Percentiles rank a stretch among this genome's conserved stretches.
Evolutionary conservation across 2,888 invertebrate species (phyloP).

Genomic region (Drosophila melanosoma): DNA sequence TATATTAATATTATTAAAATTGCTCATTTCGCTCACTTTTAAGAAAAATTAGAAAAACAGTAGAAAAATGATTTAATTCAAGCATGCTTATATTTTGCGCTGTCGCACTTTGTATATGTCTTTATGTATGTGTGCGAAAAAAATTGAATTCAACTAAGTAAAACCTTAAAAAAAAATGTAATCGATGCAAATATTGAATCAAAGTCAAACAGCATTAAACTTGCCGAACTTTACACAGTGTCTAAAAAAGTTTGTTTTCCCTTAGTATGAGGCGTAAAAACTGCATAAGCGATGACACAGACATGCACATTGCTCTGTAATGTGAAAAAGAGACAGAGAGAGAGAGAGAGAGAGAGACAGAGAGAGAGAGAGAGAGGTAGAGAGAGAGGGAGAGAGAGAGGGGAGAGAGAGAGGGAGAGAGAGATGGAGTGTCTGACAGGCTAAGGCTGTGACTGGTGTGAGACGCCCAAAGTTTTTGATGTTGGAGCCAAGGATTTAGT

Average conservation of each 20-base stretch:
- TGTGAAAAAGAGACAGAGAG: too few relatives aligned
- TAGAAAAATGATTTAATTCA: slow-evolving; percentile 7
- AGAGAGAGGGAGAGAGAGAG: slow-evolving; percentile 6
- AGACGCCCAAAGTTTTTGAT: slow-evolving; percentile 8
- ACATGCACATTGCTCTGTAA: slow-evolving; percentile 1
- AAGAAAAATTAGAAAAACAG: not conserved
- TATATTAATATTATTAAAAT: too few relatives aligned
- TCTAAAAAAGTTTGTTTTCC: slow-evolving; percentile 68
- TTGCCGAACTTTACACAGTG: slow-evolving; percentile 75
- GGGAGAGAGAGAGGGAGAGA: not conserved
- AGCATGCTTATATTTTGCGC: slow-evolving; percentile 16
- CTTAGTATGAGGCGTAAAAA: slow-evolving; percentile 62
- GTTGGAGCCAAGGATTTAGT: slow-evolving; percentile 45
- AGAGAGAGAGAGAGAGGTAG: slow-evolving; percentile 9
- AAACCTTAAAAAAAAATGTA: slow-evolving; percentile 59
- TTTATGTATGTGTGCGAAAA: slow-evolving; percentile 4
- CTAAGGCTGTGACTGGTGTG: slow-evolving; percentile 31
- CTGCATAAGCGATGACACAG: slow-evolving; percentile 40
- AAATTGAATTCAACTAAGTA: slow-evolving; percentile 48
- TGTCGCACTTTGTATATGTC: slow-evolving; percentile 9
- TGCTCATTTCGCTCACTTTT: not conserved
- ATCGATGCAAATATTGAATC: slow-evolving; percentile 79
- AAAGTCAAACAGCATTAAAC: slow-evolving; percentile 79
- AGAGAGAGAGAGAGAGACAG: not conserved
- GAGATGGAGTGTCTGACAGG: slow-evolving; percentile 27